Conservation (phyloP, 2,888 invertebrate genomes). For the Melieria crassipennis region DNA sequence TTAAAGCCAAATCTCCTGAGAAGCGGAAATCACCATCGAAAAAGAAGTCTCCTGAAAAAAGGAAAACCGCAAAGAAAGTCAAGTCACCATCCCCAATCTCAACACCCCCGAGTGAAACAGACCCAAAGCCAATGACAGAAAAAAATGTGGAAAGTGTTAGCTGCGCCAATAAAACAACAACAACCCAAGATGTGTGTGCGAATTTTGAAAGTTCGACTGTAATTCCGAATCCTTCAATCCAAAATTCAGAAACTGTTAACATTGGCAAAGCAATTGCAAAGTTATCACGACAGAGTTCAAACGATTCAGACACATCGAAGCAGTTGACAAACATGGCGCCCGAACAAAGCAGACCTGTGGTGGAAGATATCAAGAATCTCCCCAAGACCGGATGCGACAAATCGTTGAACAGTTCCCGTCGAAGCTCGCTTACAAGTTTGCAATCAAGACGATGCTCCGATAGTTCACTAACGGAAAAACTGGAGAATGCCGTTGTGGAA, state of each 20-base stretch:
- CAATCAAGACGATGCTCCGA: constrained; percentile 51
- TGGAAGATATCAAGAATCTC: constrained; percentile 58
- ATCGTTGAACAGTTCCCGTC: constrained; percentile 53
- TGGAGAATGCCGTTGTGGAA: constrained; percentile 32
- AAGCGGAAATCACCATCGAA: constrained; percentile 42
- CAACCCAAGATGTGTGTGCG: neutral
- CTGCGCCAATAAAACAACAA: neutral
- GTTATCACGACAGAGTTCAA: constrained; percentile 18
- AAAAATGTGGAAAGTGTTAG: neutral
- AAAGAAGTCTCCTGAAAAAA: constrained; percentile 52
- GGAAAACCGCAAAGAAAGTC: constrained; percentile 41
- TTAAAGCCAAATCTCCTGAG: constrained; percentile 49
- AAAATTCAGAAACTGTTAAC: no score
- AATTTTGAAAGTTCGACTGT: no score
- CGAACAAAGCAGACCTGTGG: constrained; percentile 37
- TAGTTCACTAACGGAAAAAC: constrained; percentile 49
- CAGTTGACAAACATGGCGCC: neutral
- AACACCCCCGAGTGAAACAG: constrained; percentile 18
- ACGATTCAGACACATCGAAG: neutral
- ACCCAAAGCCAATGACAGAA: neutral
- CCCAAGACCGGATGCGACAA: constrained; percentile 60
- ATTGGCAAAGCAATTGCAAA: neutral
- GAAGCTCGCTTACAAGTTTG: constrained; percentile 54
- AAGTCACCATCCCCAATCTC: constrained; percentile 30
- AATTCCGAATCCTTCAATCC: no score